Base-by-base conservation (phyloP, 2,113 vertebrate species). In the Miniopterus natalensis region DNA sequence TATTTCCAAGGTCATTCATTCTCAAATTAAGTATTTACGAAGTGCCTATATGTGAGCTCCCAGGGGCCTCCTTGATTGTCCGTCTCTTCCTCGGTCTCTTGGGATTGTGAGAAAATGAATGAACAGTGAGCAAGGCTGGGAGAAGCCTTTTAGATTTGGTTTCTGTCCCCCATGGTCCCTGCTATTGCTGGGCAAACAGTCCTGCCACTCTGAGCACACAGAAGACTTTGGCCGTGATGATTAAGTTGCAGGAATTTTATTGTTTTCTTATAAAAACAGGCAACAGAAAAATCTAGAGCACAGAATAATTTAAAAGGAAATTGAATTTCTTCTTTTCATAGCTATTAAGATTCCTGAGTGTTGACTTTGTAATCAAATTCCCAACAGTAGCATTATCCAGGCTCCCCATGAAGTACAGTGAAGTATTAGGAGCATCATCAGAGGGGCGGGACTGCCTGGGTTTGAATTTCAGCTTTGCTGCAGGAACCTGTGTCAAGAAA, bases 181-280 rank as follows among this genome's bases (percentile, higher is more conserved):
- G n/a, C 66, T 25, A 0, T 47, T 81, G 25, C 45, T 47, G 53
- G 75, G 57, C 23, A 55, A 63, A 49, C 42, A 14, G 0, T 36
- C 36, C 66, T 51, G 59, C 47, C 13, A 1, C 18, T 84, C 11
- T 17, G 25, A 42, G 27, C 5, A 1, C 42, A 14, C 27, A 15
- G 27, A 31, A 80, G 73, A 40, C 17, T 51, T 95, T 47, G 57
- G 66, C n/a, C n/a, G 29, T 80, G 21, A 21, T n/a, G 18, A 61
- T 71, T 92, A 84, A 42, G 18, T 55, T 49, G 31, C 7, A 13
- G 47, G 49, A 81, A 77, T 73, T 17, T 45, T 61, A 84, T 55
- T 75, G 23, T 84, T 90, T 92, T 80, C 65, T 61, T 31, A 20
- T 49, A 45, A 92, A 94, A 79, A 85, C 25, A 77, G 23, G n/a